Base-by-base conservation (phyloP, 2,113 vertebrate species). In the Verasper variegatus region DNA sequence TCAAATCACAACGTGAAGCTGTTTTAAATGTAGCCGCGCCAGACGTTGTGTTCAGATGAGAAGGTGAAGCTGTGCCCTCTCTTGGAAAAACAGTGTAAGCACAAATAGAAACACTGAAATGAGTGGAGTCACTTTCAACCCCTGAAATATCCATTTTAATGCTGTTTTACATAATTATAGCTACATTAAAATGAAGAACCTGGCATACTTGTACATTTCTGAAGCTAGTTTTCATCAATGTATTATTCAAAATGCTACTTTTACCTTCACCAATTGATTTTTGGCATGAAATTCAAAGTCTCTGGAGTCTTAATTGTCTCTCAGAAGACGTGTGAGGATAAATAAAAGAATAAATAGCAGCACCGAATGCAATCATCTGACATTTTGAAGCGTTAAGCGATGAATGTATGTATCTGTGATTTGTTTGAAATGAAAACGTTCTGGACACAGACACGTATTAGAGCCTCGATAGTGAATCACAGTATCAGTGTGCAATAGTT, bases 21-120 rank as follows among this genome's bases (percentile, higher is more conserved):
- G 15, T 49, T 49, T 15, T 18, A 13, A 42, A 13, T 42, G 40
- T 31, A 13, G 2, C 10, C 6, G 31, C 31, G 1, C 10, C 40
- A 42, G 47, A 7, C 15, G 1, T 47, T 17, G 12, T 49, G 1
- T 1, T 47, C 0, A 49, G 55, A 57, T 7, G 11, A 20, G 56
- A 54, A 1, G 18, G 7, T 56, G 37, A 20, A 40, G 21, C 62
- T 60, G 63, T 80, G 83, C 81, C 88, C 74, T 45, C 88, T 89
- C 0, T 71, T 89, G 90, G 81, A 55, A 0, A 0, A 3, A 40
- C 1, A 15, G 0, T 57, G 68, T 1, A 68, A 67, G 0, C 52
- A 78, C 85, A 74, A 17, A 3, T 40, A 65, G 9, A 58, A 20
- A 61, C 13, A 0, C 10, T 9, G 4, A 51, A 15, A 17, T 2